A percentile compares a stretch with the other conserved stretches of the same genome.
Conservation (phyloP, 1,140 invertebrate species). For the Nixonia krombeini region DNA sequence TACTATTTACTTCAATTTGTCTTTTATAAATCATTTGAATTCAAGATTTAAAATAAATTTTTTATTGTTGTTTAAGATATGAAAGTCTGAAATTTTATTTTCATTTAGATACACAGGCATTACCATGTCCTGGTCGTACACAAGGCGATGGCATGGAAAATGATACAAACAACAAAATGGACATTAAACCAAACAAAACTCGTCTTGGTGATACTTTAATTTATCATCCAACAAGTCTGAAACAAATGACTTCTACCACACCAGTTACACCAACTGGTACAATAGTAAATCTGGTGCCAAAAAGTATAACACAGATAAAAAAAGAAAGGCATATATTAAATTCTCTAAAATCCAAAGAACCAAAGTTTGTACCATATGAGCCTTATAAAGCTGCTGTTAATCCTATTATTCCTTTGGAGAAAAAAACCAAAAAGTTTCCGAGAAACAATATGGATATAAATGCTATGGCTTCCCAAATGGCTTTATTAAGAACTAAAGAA, state of each 20-base stretch:
- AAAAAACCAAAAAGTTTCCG: constrained; percentile 68
- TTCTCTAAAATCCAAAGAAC: constrained; percentile 77
- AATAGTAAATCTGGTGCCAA: constrained; percentile 68
- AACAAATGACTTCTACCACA: constrained; percentile 57
- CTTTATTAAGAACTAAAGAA: constrained; percentile 75
- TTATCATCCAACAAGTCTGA: constrained; percentile 70
- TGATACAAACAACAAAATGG: constrained; percentile 38
- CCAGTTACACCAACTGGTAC: constrained; percentile 68
- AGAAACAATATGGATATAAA: constrained; percentile 81
- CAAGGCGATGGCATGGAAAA: constrained; percentile 75
- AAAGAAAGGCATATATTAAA: constrained; percentile 62
- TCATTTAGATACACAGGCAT: constrained; percentile 47
- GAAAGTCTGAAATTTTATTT: not conserved
- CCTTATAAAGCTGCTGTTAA: constrained; percentile 89
- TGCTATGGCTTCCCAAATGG: constrained; percentile 78
- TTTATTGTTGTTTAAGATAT: not conserved
- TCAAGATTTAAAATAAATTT: not conserved
- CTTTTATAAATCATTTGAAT: not conserved
- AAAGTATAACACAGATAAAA: constrained; percentile 57
- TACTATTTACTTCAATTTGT: not conserved
- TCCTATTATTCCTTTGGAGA: constrained; percentile 77
- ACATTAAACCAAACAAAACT: constrained; percentile 51
- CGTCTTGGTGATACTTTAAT: constrained; percentile 66
- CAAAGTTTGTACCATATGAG: constrained; percentile 90
- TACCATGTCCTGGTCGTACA: constrained; percentile 62